Evolutionary conservation across 2,888 invertebrate genomes (phyloP).

Genomic region (Amphiduros pacificus): DNA sequence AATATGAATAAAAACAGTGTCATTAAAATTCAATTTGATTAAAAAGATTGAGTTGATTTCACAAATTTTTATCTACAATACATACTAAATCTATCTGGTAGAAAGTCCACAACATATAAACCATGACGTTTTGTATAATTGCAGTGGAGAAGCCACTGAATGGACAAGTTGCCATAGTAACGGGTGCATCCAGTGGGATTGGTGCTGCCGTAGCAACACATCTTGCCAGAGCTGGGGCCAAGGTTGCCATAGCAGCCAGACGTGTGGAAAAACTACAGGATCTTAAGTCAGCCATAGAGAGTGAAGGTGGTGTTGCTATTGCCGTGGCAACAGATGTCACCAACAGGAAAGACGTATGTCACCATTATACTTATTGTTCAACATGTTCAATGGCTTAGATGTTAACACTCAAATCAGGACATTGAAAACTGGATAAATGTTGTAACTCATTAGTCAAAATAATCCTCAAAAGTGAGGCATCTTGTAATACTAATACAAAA

Average conservation of each 20-base stretch:
- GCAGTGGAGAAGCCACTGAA: constrained; percentile 32
- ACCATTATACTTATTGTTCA: too few species aligned
- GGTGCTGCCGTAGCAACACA: constrained; percentile 53
- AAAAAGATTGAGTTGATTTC: too few species aligned
- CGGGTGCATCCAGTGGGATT: constrained; percentile 61
- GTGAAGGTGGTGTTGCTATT: constrained; percentile 46
- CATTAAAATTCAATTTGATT: too few species aligned
- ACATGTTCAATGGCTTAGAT: too few species aligned
- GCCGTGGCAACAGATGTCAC: constrained; percentile 56
- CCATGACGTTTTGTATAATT: constrained; percentile 6
- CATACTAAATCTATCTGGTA: neutral
- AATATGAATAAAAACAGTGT: too few species aligned
- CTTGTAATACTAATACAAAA: too few species aligned
- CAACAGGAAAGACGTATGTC: constrained; percentile 43
- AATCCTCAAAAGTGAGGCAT: too few species aligned
- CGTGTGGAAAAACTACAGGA: constrained; percentile 47
- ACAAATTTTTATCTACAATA: too few species aligned
- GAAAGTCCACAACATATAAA: neutral
- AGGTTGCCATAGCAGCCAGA: constrained; percentile 58
- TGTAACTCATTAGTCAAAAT: too few species aligned
- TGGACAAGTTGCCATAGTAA: constrained; percentile 58
- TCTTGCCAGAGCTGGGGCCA: constrained; percentile 53
- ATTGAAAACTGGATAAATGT: too few species aligned
- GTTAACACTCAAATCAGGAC: too few species aligned
- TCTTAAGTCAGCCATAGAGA: constrained; percentile 39